Evolutionary conservation across 1,140 invertebrate species (phyloP).

Genomic region (Eriocheir sinensis): DNA sequence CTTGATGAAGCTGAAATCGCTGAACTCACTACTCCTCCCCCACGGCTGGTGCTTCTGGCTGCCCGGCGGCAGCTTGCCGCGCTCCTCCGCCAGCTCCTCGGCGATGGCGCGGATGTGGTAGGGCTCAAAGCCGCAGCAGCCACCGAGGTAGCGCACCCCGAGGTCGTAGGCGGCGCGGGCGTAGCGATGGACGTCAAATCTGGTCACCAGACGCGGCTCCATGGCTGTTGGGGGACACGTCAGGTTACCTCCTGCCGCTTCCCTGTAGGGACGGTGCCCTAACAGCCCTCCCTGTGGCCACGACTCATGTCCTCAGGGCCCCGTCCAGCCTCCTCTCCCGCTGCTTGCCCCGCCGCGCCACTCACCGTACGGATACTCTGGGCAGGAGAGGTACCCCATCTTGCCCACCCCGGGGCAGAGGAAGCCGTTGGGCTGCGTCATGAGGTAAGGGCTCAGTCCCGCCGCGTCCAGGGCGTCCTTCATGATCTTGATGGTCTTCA

Average conservation of each 20-base stretch:
- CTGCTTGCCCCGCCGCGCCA: too few relatives aligned
- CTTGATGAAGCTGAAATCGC: constrained; percentile 81
- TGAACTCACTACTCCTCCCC: constrained; percentile 81
- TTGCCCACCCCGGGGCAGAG: constrained; percentile 81
- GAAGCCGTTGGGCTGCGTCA: constrained; percentile 81
- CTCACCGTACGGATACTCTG: constrained; percentile 82
- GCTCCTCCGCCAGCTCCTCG: constrained; percentile 81
- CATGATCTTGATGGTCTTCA: constrained; percentile 80
- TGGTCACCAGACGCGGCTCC: constrained; percentile 81
- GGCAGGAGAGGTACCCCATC: constrained; percentile 81
- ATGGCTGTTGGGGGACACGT: constrained; percentile 79
- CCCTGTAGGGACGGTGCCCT: too few relatives aligned
- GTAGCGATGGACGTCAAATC: constrained; percentile 81
- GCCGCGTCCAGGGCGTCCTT: constrained; percentile 80
- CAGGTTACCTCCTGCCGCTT: too few relatives aligned
- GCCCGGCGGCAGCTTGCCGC: constrained; percentile 78
- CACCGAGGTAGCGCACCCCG: constrained; percentile 82
- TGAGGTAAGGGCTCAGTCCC: constrained; percentile 80
- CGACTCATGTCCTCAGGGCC: too few relatives aligned
- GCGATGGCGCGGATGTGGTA: constrained; percentile 82
- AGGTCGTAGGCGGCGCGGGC: constrained; percentile 81
- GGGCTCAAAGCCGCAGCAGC: constrained; percentile 81
- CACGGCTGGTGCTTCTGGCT: constrained; percentile 81
- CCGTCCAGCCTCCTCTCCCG: too few relatives aligned
- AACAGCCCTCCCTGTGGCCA: too few relatives aligned